A percentile compares a stretch with the other conserved stretches of the same genome.
These are phyloP conservation scores for Ophthalmolycus amberensis DNA, from an alignment of 2,113 vertebrate species.

Conservation along the genomic window DNA sequence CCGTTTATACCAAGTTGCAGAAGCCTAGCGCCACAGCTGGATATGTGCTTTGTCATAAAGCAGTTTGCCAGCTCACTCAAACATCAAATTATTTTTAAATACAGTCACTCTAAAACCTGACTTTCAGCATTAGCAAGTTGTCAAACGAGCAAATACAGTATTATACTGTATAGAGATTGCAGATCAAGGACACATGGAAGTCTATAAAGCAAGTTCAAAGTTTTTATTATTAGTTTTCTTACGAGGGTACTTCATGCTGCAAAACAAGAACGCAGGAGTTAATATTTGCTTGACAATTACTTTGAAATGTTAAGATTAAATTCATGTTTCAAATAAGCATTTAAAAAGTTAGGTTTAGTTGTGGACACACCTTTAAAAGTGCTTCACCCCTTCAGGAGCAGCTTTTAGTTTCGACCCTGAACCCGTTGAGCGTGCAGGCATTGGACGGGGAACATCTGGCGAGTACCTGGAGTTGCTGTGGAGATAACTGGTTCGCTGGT, in stretches of 20 bases:
- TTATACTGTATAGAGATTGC: too few relatives aligned
- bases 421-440: background rate
- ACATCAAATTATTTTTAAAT: background rate
- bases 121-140: background rate
- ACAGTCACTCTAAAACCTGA: fast-evolving
- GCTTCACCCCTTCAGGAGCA: background rate
- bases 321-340: background rate
- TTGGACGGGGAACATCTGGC: fast-evolving
- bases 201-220: background rate
- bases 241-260: background rate
- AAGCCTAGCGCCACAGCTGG: background rate
- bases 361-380: background rate
- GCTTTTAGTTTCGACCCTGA: background rate
- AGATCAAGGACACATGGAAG: background rate
- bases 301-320: background rate
- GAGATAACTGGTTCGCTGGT: fast-evolving
- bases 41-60: too few relatives aligned
- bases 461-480: background rate
- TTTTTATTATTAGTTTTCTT: slow-evolving; percentile 3
- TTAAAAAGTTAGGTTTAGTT: background rate
- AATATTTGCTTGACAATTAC: background rate
- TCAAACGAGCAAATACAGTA: too few relatives aligned
- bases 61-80: background rate
- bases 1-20: background rate
- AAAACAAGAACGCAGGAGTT: background rate